phyloP scores from a whole-genome alignment of 2,797 vertebrate species.

The Nyctalus aviator region DNA sequence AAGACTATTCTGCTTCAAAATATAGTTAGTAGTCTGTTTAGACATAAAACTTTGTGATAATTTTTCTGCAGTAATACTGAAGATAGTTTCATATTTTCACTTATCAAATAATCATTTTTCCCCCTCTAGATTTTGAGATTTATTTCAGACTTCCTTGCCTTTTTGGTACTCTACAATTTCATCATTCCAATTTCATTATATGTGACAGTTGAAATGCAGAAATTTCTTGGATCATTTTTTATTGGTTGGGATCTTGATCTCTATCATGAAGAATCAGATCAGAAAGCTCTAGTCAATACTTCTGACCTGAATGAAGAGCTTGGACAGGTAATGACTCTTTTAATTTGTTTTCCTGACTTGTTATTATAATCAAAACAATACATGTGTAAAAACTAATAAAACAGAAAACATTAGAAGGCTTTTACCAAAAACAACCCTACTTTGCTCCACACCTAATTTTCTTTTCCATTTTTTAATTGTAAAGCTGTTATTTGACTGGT shows the following conservation, averaged over 20 bases:
- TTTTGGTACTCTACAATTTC: slow-evolving; percentile 99
- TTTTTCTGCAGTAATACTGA: slow-evolving; percentile 59
- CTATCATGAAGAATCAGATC: slow-evolving; percentile 96
- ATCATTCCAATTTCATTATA: slow-evolving; percentile 99
- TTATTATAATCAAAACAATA: slow-evolving; percentile 42
- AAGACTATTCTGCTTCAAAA: neutral
- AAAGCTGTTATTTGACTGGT: neutral
- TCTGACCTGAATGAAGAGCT: slow-evolving; percentile 99
- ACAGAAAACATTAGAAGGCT: neutral
- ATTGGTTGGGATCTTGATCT: slow-evolving; percentile 99
- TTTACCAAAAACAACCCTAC: neutral
- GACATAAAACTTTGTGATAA: slow-evolving; percentile 26
- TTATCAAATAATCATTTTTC: slow-evolving; percentile 62
- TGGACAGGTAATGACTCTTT: slow-evolving; percentile 92
- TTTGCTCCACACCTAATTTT: slow-evolving; percentile 37
- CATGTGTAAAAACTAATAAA: neutral
- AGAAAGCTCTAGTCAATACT: slow-evolving; percentile 99
- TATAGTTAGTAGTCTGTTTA: slow-evolving; percentile 31
- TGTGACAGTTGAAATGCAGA: slow-evolving; percentile 99
- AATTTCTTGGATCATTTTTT: slow-evolving; percentile 99
- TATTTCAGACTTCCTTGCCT: slow-evolving; percentile 99
- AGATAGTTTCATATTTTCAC: neutral
- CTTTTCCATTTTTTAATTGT: slow-evolving; percentile 48
- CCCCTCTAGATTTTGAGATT: slow-evolving; percentile 94
- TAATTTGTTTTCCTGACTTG: slow-evolving; percentile 27